Percentiles rank a stretch among this genome's conserved stretches.
Conservation (phyloP, 2,888 invertebrate species). For the Diachrysia chrysitis region DNA sequence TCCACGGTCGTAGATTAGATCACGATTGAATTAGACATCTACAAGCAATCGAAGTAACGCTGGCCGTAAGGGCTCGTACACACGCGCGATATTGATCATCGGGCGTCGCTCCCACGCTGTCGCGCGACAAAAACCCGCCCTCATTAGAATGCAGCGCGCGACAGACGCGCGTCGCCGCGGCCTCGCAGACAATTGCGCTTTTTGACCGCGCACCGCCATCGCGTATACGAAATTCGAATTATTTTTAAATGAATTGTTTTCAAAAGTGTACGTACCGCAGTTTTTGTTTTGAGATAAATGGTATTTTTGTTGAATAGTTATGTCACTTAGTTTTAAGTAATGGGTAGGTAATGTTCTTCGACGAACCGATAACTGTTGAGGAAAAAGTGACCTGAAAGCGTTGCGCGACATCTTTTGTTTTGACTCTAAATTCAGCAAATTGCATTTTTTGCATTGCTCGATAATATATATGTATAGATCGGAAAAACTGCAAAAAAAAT, state of each 20-base stretch:
- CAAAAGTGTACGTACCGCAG: slow-evolving; percentile 50
- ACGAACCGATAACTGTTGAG: neutral
- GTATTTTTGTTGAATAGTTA: slow-evolving; percentile 45
- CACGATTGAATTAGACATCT: slow-evolving; percentile 30
- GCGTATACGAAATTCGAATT: slow-evolving; percentile 60
- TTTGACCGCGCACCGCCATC: slow-evolving; percentile 66
- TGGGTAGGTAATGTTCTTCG: slow-evolving; percentile 16
- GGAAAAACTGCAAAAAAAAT: neutral
- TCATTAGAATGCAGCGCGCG: slow-evolving; percentile 84
- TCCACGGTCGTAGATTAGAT: slow-evolving; percentile 7
- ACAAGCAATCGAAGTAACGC: slow-evolving; percentile 30
- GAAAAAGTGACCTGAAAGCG: neutral
- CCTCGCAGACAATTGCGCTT: slow-evolving; percentile 69
- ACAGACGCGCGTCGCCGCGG: slow-evolving; percentile 69
- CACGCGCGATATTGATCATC: slow-evolving; percentile 64
- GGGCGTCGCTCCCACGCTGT: slow-evolving; percentile 80
- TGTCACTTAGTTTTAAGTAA: slow-evolving; percentile 18
- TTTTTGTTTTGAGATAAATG: slow-evolving; percentile 48
- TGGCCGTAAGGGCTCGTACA: slow-evolving; percentile 55
- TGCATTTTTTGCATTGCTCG: neutral
- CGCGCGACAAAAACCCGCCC: slow-evolving; percentile 80
- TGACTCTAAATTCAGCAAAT: neutral
- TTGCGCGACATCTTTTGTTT: neutral
- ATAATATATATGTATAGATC: neutral
- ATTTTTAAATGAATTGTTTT: slow-evolving; percentile 64